A percentile compares a stretch with the other conserved stretches of the same genome.
phyloP scores from a whole-genome alignment of 2,797 vertebrate genomes.

The Sparidentex hasta region DNA sequence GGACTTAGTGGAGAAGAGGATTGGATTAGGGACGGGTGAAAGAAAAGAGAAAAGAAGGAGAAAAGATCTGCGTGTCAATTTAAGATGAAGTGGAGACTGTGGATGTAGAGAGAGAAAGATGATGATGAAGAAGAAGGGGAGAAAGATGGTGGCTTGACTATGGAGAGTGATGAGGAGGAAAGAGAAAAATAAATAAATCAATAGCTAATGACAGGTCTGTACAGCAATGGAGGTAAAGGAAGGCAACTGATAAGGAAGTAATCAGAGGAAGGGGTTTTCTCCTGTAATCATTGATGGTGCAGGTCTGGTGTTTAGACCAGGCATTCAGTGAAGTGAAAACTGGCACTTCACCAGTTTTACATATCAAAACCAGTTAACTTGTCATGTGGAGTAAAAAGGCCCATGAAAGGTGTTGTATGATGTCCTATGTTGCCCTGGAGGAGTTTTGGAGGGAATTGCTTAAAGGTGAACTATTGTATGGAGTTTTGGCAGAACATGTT shows the following conservation, averaged over 20 bases:
- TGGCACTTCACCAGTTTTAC: not conserved
- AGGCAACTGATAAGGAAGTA: conserved; percentile 22
- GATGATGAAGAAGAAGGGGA: not conserved
- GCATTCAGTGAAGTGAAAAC: not conserved
- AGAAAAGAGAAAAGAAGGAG: conserved; percentile 29
- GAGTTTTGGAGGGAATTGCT: not conserved
- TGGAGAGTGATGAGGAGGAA: not conserved
- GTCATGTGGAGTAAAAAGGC: not conserved
- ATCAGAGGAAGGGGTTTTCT: not conserved
- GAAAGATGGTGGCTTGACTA: not conserved
- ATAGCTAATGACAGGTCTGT: conserved; percentile 22
- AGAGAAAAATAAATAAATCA: conserved; percentile 30
- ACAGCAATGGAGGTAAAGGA: conserved; percentile 25
- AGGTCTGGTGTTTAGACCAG: not conserved
- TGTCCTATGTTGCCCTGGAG: not conserved
- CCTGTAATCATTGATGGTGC: not conserved
- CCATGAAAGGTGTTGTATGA: not conserved
- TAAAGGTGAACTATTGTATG: no score
- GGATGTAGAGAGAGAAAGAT: conserved; percentile 6
- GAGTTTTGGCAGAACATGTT: no score
- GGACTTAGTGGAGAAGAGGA: conserved; percentile 18
- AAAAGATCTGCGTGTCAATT: conserved; percentile 16
- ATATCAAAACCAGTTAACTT: conserved; percentile 9
- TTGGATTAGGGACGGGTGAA: conserved; percentile 43
- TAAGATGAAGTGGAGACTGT: conserved; percentile 30